These are phyloP conservation scores for Selenia dentaria DNA, from an alignment of 2,888 invertebrate genomes.

Conservation along the genomic window DNA sequence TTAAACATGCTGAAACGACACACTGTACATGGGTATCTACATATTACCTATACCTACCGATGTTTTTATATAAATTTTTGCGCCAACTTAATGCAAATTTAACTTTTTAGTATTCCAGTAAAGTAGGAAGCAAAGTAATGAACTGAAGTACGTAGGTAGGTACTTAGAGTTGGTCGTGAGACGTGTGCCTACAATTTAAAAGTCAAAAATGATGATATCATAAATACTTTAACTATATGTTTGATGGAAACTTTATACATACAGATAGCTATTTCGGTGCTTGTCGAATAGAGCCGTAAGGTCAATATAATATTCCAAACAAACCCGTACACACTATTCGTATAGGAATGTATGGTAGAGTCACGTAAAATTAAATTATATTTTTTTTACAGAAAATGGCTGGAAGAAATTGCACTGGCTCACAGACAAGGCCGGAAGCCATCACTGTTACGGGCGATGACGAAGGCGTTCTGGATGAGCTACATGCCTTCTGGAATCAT, in stretches of 20 bases:
- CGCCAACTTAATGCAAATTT: slow-evolving; percentile 25
- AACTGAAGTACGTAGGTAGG: slow-evolving; percentile 22
- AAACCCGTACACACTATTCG: too few species aligned
- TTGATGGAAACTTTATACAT: slow-evolving; percentile 28
- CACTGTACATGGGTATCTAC: not conserved
- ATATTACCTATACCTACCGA: too few species aligned
- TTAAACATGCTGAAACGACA: slow-evolving; percentile 7
- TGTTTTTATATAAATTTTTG: slow-evolving; percentile 12
- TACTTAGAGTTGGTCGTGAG: slow-evolving; percentile 35
- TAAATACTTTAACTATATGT: slow-evolving; percentile 29
- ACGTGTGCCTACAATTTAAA: slow-evolving; percentile 41
- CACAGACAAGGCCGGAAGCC: slow-evolving; percentile 84
- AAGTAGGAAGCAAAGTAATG: slow-evolving; percentile 41
- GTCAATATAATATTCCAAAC: too few species aligned
- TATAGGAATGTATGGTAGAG: too few species aligned
- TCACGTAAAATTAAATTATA: too few species aligned
- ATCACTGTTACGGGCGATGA: slow-evolving; percentile 86
- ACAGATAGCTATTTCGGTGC: too few species aligned
- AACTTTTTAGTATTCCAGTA: slow-evolving; percentile 43
- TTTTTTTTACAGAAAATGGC: slow-evolving; percentile 89
- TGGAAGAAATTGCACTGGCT: slow-evolving; percentile 84
- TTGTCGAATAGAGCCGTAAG: too few species aligned
- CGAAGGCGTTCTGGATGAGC: slow-evolving; percentile 88
- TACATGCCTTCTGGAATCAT: slow-evolving; percentile 87
- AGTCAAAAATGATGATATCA: slow-evolving; percentile 50